Percentiles rank a stretch among this genome's conserved stretches.
Conservation (phyloP, 2,888 invertebrate genomes). For the Crematogaster levior region DNA sequence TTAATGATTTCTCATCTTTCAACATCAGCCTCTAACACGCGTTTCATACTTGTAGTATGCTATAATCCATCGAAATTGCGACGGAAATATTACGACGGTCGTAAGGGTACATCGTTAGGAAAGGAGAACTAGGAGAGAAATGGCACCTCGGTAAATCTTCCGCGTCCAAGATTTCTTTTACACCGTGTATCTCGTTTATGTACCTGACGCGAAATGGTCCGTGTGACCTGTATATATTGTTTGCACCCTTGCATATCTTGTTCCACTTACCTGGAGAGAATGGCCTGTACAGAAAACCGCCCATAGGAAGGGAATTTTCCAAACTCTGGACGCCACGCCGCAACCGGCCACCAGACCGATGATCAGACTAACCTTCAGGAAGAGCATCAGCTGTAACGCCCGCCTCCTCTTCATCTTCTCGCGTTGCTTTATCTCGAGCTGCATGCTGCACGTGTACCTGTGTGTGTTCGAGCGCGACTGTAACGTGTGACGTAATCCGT, state of each 20-base stretch:
- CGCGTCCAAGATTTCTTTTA: not conserved
- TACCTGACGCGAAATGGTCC: not conserved
- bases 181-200: not conserved
- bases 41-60: not conserved
- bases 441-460: conserved; percentile 88
- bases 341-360: conserved; percentile 86
- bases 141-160: not conserved
- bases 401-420: conserved; percentile 88
- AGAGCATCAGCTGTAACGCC: conserved; percentile 88
- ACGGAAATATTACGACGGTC: not conserved
- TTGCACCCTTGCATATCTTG: not conserved
- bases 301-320: conserved; percentile 83
- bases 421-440: conserved; percentile 87
- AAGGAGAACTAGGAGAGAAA: not conserved
- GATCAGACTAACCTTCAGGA: conserved; percentile 87
- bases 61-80: conserved; percentile 26
- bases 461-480: conserved; percentile 81
- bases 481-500: conserved; percentile 22
- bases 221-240: conserved; percentile 6
- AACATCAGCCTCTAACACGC: conserved; percentile 7
- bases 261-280: conserved; percentile 81
- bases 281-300: conserved; percentile 83
- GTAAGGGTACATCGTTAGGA: conserved; percentile 18
- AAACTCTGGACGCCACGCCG: conserved; percentile 82
- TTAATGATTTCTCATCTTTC: conserved; percentile 19